Percentiles rank a stretch among this genome's conserved stretches.
Evolutionary conservation across 2,113 vertebrate genomes (phyloP).

Genomic region (Prietella phreatophila): DNA sequence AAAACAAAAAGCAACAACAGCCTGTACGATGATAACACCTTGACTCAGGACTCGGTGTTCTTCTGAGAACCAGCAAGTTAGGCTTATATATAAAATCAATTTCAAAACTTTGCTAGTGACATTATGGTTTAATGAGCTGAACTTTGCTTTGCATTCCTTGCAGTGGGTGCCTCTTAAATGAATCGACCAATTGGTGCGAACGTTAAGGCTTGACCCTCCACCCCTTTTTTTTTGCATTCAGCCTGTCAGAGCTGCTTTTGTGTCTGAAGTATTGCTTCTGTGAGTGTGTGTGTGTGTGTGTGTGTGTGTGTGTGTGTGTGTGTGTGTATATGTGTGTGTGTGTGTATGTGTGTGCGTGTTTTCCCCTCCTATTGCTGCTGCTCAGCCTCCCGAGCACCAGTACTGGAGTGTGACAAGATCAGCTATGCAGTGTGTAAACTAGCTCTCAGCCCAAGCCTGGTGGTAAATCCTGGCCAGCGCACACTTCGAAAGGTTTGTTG

Average conservation of each 20-base stretch:
- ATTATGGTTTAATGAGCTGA: conserved; percentile 51
- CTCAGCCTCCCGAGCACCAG: conserved; percentile 62
- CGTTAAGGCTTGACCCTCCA: conserved; percentile 45
- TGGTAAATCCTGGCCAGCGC: conserved; percentile 22
- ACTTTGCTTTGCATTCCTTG: conserved; percentile 57
- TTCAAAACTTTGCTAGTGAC: conserved; percentile 20
- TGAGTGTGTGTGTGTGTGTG: conserved; percentile 13
- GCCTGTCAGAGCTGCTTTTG: conserved; percentile 66
- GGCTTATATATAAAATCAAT: not conserved
- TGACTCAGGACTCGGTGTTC: not conserved
- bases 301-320: not conserved
- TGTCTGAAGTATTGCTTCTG: conserved; percentile 61
- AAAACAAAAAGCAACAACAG: conserved; percentile 14
- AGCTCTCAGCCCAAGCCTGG: conserved; percentile 45
- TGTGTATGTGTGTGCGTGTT: too few relatives aligned
- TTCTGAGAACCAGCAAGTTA: too few relatives aligned
- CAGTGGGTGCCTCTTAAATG: conserved; percentile 65
- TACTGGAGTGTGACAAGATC: conserved; percentile 66
- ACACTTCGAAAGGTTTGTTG: conserved; percentile 23
- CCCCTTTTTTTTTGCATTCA: conserved; percentile 61
- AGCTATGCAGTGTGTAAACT: conserved; percentile 56
- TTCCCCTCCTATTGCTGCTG: conserved; percentile 55
- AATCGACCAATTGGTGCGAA: conserved; percentile 64
- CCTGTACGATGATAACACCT: not conserved
- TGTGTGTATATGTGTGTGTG: not conserved